Evolutionary conservation across 2,888 invertebrate genomes (phyloP).

Genomic region (Caenorhabditis angaria): DNA sequence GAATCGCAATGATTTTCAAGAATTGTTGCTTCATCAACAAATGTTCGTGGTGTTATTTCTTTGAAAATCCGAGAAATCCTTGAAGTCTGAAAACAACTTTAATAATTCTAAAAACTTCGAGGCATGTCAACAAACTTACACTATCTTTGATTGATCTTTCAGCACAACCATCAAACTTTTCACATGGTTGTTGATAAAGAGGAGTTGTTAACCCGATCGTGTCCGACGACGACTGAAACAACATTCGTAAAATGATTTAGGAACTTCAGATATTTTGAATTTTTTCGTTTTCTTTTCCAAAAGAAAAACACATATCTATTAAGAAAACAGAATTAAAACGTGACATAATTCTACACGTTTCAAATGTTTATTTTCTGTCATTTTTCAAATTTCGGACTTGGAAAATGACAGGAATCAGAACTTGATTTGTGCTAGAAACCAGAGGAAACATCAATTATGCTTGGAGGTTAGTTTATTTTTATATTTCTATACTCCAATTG

Average conservation of each 20-base stretch:
- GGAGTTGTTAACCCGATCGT: not conserved
- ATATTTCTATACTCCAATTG: too few species aligned
- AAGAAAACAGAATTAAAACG: too few species aligned
- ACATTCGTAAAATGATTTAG: too few species aligned
- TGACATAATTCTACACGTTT: too few species aligned
- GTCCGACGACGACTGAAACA: not conserved
- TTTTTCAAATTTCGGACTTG: too few species aligned
- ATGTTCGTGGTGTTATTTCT: conserved; percentile 4
- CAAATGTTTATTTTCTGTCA: too few species aligned
- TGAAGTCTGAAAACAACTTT: not conserved
- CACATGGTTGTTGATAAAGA: not conserved
- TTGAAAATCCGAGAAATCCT: not conserved
- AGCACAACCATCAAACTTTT: not conserved
- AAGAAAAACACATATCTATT: not conserved
- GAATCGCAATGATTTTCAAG: conserved; percentile 1
- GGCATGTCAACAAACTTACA: not conserved
- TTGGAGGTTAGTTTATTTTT: too few species aligned
- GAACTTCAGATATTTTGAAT: too few species aligned
- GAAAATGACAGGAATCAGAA: too few species aligned
- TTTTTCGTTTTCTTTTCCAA: not conserved
- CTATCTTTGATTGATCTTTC: not conserved
- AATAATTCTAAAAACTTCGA: too few species aligned
- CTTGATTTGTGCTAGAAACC: too few species aligned
- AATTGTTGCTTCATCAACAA: not conserved
- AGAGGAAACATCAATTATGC: too few species aligned